Evolutionary conservation across 1,140 invertebrate species (phyloP), one percentile per base, ranked within the genome.

Genomic region (Pseudomyrmex cubaensis): DNA sequence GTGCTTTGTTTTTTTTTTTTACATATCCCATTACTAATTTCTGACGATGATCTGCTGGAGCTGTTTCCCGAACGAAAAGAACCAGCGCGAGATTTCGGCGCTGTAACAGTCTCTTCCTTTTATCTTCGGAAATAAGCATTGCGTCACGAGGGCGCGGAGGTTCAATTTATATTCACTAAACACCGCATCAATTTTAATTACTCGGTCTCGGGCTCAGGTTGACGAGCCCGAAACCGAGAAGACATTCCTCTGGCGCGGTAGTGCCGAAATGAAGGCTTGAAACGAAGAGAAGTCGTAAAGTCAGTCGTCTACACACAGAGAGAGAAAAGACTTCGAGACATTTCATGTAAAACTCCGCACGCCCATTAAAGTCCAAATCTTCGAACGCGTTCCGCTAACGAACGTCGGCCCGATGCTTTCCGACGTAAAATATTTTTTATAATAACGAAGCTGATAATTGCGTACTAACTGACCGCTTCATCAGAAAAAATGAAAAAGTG

Each of bases 111-210:
- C 59, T 59, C 25, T 46, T 46, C 7, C 57, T 69, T 77, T 77
- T 20, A 59, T 50, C 76, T 70, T 72, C 22, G n/a, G 44, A 59
- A 69, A 70, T 22, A 46, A 69, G 13, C 48, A 48, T 78, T 78
- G 17, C 64, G 20, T 78, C 76, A 80, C 54, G 20, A 9, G 17
- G 54, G 61, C 20, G 12, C 20, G 12, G 22, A 59, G 76, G 20
- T 50, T 25, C 54, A 54, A 80, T 70, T 80, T 80, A 80, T 56
- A 72, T 80, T 80, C 66, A 48, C 44, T 78, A 70, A 78, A 72
- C 22, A 46, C 64, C 44, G 72, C 86, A 85, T 88, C 77, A 85
- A 88, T 89, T 88, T 89, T 89, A 89, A 89, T 89, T 89, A 88
- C 72, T 89, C 74, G 15, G 46, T 59, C 35, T 35, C 83, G 48